Base-by-base conservation (phyloP, 2,113 vertebrate genomes). In the Bujurquina vittata region DNA sequence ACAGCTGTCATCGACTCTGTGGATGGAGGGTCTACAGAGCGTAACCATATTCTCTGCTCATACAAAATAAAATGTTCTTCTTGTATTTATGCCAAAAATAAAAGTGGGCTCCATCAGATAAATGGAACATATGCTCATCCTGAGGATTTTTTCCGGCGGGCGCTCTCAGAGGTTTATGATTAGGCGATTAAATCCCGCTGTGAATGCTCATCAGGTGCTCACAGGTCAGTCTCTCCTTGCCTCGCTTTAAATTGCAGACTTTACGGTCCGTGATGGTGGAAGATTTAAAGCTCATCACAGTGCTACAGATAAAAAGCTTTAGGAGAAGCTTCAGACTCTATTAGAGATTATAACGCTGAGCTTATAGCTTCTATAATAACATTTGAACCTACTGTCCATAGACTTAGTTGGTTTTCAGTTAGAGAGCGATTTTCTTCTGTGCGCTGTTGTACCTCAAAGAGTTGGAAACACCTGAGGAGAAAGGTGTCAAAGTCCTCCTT, bases 221-320 rank as follows among this genome's bases (percentile, higher is more conserved):
- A 56, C 35, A 2, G 54, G 84, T 86, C 78, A 43, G 37, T 73
- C 29, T 62, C 40, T 6, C 56, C 63, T 35, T 11, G 3, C 18
- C n/a, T 52, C 31, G 3, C 58, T 77, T 80, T 74, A 82, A 82
- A 82, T 57, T 75, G 35, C 8, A 46, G 61, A 29, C 81, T 81
- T 81, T 59, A 33, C 59, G 49, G 73, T 61, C 35, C 2, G 1
- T 29, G 31, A 62, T 10, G 40, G 20, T 54, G 10, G 29, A 79
- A 58, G 56, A 52, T 69, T 82, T 80, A 73, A 73, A 87, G 73
- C 63, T 46, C 3, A 20, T 80, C 37, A 54, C 4, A 10, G 31
- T 26, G 49, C 54, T 33, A 43, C 49, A 65, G 83, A 85, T 81
- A 81, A 57, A 85, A 43, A 14, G 37, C 80, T 81, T n/a, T 11